A percentile compares a stretch with the other conserved stretches of the same genome.
Conservation (phyloP, 1,140 invertebrate species). For the Drosophila setifemur region DNA sequence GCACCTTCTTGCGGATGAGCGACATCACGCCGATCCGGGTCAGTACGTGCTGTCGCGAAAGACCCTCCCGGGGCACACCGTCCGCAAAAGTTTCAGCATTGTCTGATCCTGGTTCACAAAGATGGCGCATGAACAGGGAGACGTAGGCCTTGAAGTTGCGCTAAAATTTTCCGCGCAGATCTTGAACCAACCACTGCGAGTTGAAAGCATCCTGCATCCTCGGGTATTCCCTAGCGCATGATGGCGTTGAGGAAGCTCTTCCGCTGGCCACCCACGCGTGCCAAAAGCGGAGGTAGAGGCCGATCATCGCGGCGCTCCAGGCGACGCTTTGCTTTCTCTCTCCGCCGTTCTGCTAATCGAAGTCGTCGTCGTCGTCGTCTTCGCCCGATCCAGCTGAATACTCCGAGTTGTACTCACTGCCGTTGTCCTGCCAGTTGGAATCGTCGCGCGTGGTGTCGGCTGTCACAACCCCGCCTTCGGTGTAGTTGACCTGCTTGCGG, state of each 20-base stretch:
- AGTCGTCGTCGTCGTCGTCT: constrained; percentile 97
- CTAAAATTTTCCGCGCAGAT: constrained; percentile 98
- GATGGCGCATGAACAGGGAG: constrained; percentile 99
- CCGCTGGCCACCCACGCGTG: constrained; percentile 97
- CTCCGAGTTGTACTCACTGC: constrained; percentile 99
- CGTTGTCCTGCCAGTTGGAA: constrained; percentile 97
- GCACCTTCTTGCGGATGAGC: constrained; percentile 99
- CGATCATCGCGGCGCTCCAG: constrained; percentile 93
- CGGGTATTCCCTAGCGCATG: constrained; percentile 99
- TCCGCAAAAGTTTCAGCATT: constrained; percentile 99
- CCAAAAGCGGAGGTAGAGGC: constrained; percentile 96
- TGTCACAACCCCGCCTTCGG: constrained; percentile 94
- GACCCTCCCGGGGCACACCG: constrained; percentile 98
- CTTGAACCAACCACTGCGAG: constrained; percentile 98
- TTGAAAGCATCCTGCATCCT: constrained; percentile 98
- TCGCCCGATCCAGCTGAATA: constrained; percentile 95
- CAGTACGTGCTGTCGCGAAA: constrained; percentile 98
- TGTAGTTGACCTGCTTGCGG: constrained; percentile 98
- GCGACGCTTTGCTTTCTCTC: constrained; percentile 89
- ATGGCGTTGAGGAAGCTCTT: constrained; percentile 99
- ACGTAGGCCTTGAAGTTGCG: constrained; percentile 99
- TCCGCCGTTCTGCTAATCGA: constrained; percentile 95
- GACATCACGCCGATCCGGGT: constrained; percentile 99
- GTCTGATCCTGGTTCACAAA: constrained; percentile 99
- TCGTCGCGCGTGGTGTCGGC: constrained; percentile 96